These are phyloP conservation scores for Caenorhabditis sinica DNA, from an alignment of 2,888 invertebrate species.

Conservation along the genomic window DNA sequence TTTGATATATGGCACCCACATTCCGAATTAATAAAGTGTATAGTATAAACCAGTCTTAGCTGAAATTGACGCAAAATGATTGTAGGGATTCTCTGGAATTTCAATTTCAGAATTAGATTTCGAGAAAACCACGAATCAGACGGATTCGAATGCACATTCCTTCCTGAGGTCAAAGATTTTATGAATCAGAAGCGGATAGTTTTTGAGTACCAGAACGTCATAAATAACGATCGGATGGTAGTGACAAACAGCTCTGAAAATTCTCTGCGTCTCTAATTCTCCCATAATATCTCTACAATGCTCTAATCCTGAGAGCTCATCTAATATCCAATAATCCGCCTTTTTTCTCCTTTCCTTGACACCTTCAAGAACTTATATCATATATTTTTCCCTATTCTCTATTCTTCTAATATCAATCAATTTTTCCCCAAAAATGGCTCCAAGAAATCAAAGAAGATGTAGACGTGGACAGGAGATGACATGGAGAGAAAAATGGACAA, in stretches of 20 bases:
- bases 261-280: conserved; percentile 33
- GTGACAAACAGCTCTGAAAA: conserved; percentile 45
- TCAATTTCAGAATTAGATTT: not conserved
- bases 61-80: conserved; percentile 27
- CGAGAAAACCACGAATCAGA: too few species aligned
- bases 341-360: conserved; percentile 24
- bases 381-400: not conserved
- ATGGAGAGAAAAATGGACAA: conserved; percentile 73
- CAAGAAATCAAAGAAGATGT: conserved; percentile 47
- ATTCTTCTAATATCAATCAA: conserved; percentile 11
- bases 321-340: conserved; percentile 58
- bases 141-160: not conserved
- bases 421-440: conserved; percentile 46
- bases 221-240: conserved; percentile 39
- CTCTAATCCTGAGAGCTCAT: conserved; percentile 55
- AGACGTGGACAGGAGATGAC: conserved; percentile 66
- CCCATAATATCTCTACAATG: conserved; percentile 15
- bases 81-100: conserved; percentile 27
- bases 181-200: conserved; percentile 42
- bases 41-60: not conserved
- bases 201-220: conserved; percentile 34
- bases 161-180: conserved; percentile 33
- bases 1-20: conserved; percentile 18
- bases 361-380: conserved; percentile 29
- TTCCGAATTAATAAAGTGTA: conserved; percentile 47